Evolutionary conservation across 1,140 invertebrate genomes (phyloP).

Genomic region (Drosophila equinoxialis): DNA sequence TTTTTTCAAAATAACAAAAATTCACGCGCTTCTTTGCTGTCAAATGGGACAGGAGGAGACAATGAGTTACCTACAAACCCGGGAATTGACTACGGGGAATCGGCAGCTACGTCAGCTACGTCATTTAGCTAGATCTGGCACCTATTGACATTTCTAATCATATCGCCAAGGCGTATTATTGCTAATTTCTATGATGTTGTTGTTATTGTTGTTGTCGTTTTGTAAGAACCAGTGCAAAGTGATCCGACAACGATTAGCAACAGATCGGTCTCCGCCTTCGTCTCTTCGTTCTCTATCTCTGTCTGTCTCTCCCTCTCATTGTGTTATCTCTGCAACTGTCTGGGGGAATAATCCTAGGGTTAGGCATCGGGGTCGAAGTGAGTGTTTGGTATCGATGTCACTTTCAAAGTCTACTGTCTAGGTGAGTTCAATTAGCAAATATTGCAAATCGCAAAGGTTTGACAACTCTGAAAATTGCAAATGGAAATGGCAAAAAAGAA

Average conservation of each 20-base stretch:
- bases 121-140: constrained; percentile 46
- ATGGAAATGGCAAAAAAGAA: neutral
- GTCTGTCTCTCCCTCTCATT: constrained; percentile 1
- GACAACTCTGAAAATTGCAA: neutral
- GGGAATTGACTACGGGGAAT: neutral
- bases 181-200: constrained; percentile 52
- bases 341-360: constrained; percentile 6
- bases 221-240: constrained; percentile 43
- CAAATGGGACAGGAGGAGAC: neutral
- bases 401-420: constrained; percentile 15
- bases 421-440: constrained; percentile 2
- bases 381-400: constrained; percentile 35
- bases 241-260: constrained; percentile 54
- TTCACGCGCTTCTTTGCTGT: constrained; percentile 9
- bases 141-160: constrained; percentile 77
- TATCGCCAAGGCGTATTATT: constrained; percentile 59
- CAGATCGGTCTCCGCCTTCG: constrained; percentile 26
- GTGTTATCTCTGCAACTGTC: constrained; percentile 5
- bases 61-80: neutral
- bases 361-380: constrained; percentile 1
- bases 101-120: constrained; percentile 19
- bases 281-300: constrained; percentile 27
- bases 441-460: neutral
- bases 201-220: constrained; percentile 14
- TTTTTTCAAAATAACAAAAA: neutral